phyloP scores from a whole-genome alignment of 2,888 invertebrate species.

The Leptopilina drosophilae region DNA sequence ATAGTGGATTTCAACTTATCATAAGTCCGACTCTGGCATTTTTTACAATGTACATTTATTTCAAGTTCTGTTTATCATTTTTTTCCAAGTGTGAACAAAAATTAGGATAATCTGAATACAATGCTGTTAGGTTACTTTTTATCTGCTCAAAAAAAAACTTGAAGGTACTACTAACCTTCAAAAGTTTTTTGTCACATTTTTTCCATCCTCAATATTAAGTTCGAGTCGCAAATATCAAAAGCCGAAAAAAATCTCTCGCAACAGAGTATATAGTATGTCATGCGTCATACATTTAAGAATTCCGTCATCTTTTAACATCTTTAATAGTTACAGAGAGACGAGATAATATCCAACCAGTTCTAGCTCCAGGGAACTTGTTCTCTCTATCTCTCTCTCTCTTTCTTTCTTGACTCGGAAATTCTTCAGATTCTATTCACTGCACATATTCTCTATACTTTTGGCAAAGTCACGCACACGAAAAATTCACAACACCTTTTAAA shows the following conservation, averaged over 20 bases:
- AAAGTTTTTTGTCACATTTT: too few relatives aligned
- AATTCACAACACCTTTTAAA: constrained; percentile 3
- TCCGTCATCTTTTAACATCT: constrained; percentile 25
- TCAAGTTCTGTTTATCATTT: too few relatives aligned
- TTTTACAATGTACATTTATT: too few relatives aligned
- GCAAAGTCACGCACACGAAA: constrained; percentile 51
- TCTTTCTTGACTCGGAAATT: constrained; percentile 49
- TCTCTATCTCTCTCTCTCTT: constrained; percentile 43
- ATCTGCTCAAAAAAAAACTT: too few relatives aligned
- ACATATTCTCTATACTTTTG: constrained; percentile 37
- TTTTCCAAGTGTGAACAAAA: too few relatives aligned
- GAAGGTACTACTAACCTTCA: too few relatives aligned
- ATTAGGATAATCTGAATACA: too few relatives aligned
- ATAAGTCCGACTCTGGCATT: too few relatives aligned
- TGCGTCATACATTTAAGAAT: constrained; percentile 36
- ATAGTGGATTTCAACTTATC: too few relatives aligned
- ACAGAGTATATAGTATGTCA: neutral
- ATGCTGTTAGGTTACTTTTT: too few relatives aligned
- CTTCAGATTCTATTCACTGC: constrained; percentile 52
- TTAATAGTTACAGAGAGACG: constrained; percentile 37
- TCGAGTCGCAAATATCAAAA: neutral
- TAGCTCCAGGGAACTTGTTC: constrained; percentile 39
- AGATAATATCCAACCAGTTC: constrained; percentile 41
- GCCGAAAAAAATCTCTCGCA: neutral
- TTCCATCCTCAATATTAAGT: too few relatives aligned